Evolutionary conservation across 2,888 invertebrate genomes (phyloP).

Genomic region (Melanchra persicariae): DNA sequence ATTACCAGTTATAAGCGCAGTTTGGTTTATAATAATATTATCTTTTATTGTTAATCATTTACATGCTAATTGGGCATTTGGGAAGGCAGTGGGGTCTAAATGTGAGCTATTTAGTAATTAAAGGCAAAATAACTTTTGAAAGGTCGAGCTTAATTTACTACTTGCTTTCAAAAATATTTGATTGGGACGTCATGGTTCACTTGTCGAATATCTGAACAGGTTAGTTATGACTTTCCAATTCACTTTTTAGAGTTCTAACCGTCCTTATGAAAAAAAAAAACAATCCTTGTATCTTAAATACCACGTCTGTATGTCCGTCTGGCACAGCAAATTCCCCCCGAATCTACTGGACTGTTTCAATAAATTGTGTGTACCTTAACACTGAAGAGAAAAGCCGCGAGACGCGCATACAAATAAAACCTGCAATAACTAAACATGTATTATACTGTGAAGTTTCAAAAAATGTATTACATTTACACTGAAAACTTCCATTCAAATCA

Average conservation of each 20-base stretch:
- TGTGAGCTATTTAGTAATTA: not conserved
- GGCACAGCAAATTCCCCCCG: too few relatives aligned
- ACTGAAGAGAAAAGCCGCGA: too few relatives aligned
- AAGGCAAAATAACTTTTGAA: not conserved
- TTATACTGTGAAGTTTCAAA: not conserved
- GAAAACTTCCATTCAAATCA: slow-evolving; percentile 11
- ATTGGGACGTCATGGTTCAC: not conserved
- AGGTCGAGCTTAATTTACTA: too few relatives aligned
- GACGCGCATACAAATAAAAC: not conserved
- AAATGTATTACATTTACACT: not conserved
- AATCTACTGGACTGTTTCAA: too few relatives aligned
- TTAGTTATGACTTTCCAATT: too few relatives aligned
- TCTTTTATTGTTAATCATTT: slow-evolving; percentile 39
- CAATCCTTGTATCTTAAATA: too few relatives aligned
- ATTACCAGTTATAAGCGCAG: slow-evolving; percentile 41
- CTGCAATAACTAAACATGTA: not conserved
- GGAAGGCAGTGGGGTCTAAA: not conserved
- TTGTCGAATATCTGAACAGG: too few relatives aligned
- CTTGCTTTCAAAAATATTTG: not conserved
- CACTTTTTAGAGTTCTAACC: too few relatives aligned
- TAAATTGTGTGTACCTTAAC: too few relatives aligned
- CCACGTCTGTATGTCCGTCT: too few relatives aligned
- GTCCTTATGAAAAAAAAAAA: too few relatives aligned
- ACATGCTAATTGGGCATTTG: slow-evolving; percentile 17
- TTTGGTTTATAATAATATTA: slow-evolving; percentile 38